Evolutionary conservation across 2,888 invertebrate genomes (phyloP), one percentile per base, ranked within the genome.

Genomic region (Gryllus longicercus): DNA sequence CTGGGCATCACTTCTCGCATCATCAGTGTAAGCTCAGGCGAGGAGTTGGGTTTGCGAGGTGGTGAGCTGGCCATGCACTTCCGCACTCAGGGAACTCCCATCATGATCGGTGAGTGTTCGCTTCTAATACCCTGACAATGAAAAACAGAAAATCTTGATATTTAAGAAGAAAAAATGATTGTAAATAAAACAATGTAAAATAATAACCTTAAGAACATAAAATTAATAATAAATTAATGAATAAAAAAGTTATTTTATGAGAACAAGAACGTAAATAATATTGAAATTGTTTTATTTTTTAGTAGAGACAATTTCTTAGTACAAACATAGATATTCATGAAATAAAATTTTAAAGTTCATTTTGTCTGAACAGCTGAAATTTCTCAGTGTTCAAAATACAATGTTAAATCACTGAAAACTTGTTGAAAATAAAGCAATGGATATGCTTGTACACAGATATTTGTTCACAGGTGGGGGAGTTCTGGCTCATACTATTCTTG

Each of bases 401-500:
- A 38, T 38, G 38, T 38, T 38, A 38, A 38, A 38, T 38, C 38
- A 38, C 5, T 8, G 38, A 38, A 8, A 38, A 38, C 38, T 38
- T 80, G 50, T 23, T 74, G 11, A 75, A 75, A 25, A 18, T 79
- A n/a, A 23, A 77, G 77, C 2, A 25, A 23, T 25, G 2, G 16
- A 16, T 75, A 11, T n/a, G n/a, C n/a, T n/a, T n/a, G n/a, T n/a
- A n/a, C n/a, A n/a, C n/a, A n/a, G n/a, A n/a, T 76, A 81, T 23
- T 81, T 82, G 78, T 83, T 84, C 85, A 76, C 85, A 96, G 96
- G 97, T 85, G 99, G 99, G 38, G 99, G 98, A 83, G 96, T 97
- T 74, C 88, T 98, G 84, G 99, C 99, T 1, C 99, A 99, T 86
- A 99, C 99, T 76, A 98, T 99, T 84, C 89, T 99, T 80, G 99